Evolutionary conservation across 2,797 vertebrate genomes (phyloP).

Genomic region (Pipistrellus pygmaeus): DNA sequence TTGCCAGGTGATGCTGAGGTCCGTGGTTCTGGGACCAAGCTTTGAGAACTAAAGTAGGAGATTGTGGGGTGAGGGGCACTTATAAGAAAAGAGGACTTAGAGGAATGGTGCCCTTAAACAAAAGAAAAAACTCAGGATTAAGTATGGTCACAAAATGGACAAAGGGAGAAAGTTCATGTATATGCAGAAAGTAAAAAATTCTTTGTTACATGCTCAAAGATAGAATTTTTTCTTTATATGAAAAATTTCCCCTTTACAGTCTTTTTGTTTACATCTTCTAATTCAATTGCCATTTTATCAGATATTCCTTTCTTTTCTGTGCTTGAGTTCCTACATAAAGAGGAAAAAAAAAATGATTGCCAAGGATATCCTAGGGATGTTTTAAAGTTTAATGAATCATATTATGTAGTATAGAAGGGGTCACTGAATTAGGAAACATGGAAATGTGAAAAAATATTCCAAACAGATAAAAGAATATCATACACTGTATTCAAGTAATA

Average conservation of each 20-base stretch:
- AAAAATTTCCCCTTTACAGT: background rate
- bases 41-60: background rate
- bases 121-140: slow-evolving; percentile 21
- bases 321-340: background rate
- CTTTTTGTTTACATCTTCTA: background rate
- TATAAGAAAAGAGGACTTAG: background rate
- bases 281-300: slow-evolving; percentile 26
- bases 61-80: background rate
- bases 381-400: slow-evolving; percentile 6
- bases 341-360: background rate
- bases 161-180: background rate
- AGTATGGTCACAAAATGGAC: background rate
- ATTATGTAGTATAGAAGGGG: background rate
- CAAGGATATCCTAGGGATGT: background rate
- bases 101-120: background rate
- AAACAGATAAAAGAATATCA: background rate
- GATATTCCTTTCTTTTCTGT: slow-evolving; percentile 23
- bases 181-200: slow-evolving; percentile 8
- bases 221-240: background rate
- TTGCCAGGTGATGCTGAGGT: background rate
- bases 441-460: slow-evolving; percentile 49
- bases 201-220: background rate
- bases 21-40: background rate
- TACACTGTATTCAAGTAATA: background rate
- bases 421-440: background rate